A percentile compares a stretch with the other conserved stretches of the same genome.
Evolutionary conservation across 2,888 invertebrate species (phyloP).

Genomic region (Volucella inanis): DNA sequence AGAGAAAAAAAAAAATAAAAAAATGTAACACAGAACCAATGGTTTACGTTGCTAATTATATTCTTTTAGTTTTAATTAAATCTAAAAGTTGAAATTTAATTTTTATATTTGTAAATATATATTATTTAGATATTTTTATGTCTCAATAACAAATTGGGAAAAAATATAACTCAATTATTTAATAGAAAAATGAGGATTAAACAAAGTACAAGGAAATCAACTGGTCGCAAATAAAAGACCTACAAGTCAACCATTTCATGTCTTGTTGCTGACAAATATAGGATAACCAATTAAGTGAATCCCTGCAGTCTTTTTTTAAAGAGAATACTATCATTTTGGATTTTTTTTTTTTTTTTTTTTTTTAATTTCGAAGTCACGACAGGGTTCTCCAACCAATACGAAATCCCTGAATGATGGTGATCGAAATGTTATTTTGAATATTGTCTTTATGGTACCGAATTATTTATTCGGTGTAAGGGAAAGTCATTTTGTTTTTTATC

Average conservation of each 20-base stretch:
- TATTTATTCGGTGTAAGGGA: too few species aligned
- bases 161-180: slow-evolving; percentile 24
- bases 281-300: slow-evolving; percentile 1
- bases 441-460: too few species aligned
- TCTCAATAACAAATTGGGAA: slow-evolving; percentile 27
- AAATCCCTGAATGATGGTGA: too few species aligned
- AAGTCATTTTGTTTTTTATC: too few species aligned
- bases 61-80: slow-evolving; percentile 12
- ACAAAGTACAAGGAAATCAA: slow-evolving; percentile 29
- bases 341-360: background rate
- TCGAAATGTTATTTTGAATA: too few species aligned
- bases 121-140: background rate
- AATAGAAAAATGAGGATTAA: slow-evolving; percentile 15
- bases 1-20: slow-evolving; percentile 15
- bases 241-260: slow-evolving; percentile 39
- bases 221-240: slow-evolving; percentile 60
- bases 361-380: too few species aligned
- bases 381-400: too few species aligned
- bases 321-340: background rate
- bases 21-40: slow-evolving; percentile 60
- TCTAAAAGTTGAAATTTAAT: background rate
- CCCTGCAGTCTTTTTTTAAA: background rate
- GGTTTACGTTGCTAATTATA: slow-evolving; percentile 29
- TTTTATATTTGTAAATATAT: slow-evolving; percentile 31
- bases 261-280: background rate